These are phyloP conservation scores for Anoura caudifer DNA, from an alignment of 2,113 vertebrate species.

Conservation along the genomic window DNA sequence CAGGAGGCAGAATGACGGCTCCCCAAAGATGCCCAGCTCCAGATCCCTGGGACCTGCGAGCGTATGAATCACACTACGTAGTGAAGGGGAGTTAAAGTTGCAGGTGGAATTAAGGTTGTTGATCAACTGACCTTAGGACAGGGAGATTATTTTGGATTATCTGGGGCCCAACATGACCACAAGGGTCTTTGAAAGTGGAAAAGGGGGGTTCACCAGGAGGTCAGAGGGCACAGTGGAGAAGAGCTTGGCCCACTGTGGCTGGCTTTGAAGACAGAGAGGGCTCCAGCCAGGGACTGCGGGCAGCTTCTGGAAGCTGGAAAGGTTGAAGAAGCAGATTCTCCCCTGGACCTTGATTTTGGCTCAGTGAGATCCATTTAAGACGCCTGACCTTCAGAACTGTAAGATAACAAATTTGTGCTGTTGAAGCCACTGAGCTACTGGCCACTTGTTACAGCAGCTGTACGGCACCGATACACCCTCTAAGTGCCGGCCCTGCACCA, in stretches of 20 bases:
- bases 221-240: rapidly evolving
- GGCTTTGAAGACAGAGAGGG: not conserved
- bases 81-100: too few species aligned
- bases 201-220: not conserved
- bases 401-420: not conserved
- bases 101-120: not conserved
- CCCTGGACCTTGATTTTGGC: not conserved
- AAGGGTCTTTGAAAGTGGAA: not conserved
- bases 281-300: rapidly evolving
- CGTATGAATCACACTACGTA: rapidly evolving
- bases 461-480: rapidly evolving
- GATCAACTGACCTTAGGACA: not conserved
- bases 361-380: not conserved
- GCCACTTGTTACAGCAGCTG: not conserved
- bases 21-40: not conserved
- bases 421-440: not conserved
- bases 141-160: not conserved
- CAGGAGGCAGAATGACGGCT: too few species aligned
- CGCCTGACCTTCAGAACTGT: not conserved
- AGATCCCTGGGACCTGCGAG: not conserved
- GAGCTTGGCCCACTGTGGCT: rapidly evolving
- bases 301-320: not conserved
- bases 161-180: not conserved
- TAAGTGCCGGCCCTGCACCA: rapidly evolving
- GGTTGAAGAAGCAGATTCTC: rapidly evolving